Base-by-base conservation (phyloP, 2,888 invertebrate genomes). In the Lasiommata megera region DNA sequence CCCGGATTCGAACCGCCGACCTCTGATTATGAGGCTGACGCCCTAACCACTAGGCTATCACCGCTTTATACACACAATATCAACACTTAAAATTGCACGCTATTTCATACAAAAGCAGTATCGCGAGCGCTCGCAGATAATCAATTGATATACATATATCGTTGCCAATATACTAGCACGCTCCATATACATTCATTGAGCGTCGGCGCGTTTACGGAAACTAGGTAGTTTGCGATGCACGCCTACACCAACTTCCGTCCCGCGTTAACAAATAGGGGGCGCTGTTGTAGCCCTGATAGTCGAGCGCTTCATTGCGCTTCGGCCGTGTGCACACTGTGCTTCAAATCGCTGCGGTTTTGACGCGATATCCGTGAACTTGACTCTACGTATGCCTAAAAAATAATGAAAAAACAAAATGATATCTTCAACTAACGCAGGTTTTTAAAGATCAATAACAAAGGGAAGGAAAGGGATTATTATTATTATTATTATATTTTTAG, bases 201-300 rank as follows among this genome's bases (percentile, higher is more conserved):
- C 34, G 23, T 36, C 36, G 47, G 28, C 28, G 57, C 46, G 60
- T 68, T 73, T 72, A 72, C 80, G 84, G 82, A 83, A 81, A 75
- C 73, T 67, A 70, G 73, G 71, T 77, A 72, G 81, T 77, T 80
- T 74, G 76, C 79, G 74, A 77, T 75, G 80, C 78, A 79, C 81
- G 75, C 83, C 80, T 76, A 76, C 82, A 79, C 77, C 79, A 71
- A 80, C 83, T 83, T 86, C 86, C 86, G 83, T 72, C 76, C 72
- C 69, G 67, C 76, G 81, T 72, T 77, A 79, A 80, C 84, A 84
- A 86, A 84, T 84, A 83, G 79, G 82, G 75, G 40, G 38, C 82
- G 77, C 72, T 69, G 66, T 61, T 62, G 67, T 69, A 56, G 51
- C 38, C 56, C 54, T 56, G 60, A 60, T 57, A 37, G 53, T 38